phyloP scores from a whole-genome alignment of 2,113 vertebrate species.

The Mastomys coucha region DNA sequence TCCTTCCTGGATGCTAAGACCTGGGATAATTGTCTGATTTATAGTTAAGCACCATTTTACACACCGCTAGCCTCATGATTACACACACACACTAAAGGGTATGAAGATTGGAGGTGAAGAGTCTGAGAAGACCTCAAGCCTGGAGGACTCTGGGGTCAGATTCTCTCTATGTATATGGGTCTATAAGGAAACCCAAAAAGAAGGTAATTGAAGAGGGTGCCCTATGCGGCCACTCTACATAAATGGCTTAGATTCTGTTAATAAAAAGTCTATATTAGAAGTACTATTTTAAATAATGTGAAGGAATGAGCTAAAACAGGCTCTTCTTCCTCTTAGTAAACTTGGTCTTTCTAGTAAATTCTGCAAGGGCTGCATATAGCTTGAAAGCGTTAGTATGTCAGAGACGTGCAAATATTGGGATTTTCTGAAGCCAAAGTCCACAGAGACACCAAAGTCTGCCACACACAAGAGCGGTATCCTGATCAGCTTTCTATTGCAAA shows the following conservation, averaged over 20 bases:
- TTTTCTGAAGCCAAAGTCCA: background rate
- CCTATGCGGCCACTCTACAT: background rate
- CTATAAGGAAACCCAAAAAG: background rate
- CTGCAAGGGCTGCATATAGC: background rate
- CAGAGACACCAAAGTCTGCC: background rate
- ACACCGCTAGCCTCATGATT: background rate
- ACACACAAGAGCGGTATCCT: background rate
- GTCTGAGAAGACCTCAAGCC: background rate
- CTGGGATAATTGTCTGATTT: background rate
- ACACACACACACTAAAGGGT: background rate
- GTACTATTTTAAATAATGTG: slow-evolving; percentile 51
- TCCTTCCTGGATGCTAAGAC: background rate
- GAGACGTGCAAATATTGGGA: background rate
- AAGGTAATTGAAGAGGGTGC: background rate
- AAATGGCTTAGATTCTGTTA: slow-evolving; percentile 11
- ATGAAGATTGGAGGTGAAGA: background rate
- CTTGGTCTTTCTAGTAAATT: background rate
- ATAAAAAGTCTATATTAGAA: slow-evolving; percentile 45
- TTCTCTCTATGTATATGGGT: background rate
- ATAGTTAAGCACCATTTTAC: background rate
- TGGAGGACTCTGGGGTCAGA: background rate
- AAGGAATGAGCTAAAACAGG: background rate
- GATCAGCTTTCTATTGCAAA: background rate
- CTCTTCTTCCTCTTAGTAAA: slow-evolving; percentile 3
- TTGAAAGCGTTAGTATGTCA: background rate